A percentile compares a stretch with the other conserved stretches of the same genome.
These are phyloP conservation scores for Adelphocoris suturalis DNA, from an alignment of 2,888 invertebrate genomes.

Conservation along the genomic window DNA sequence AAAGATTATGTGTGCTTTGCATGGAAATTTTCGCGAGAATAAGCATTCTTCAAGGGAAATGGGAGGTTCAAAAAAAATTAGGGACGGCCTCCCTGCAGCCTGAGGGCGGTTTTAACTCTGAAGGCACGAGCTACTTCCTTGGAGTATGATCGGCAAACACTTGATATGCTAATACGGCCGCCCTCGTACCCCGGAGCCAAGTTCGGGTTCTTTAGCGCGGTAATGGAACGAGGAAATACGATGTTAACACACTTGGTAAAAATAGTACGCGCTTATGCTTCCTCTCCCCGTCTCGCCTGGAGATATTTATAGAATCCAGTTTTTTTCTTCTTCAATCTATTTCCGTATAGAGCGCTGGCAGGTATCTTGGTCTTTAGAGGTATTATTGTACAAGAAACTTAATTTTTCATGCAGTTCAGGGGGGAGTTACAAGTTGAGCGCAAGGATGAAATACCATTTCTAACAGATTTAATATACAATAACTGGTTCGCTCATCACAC, in stretches of 20 bases:
- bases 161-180: conserved; percentile 56
- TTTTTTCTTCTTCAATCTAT: neutral
- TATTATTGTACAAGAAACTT: neutral
- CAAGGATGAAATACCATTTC: no score
- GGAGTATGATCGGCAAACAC: conserved; percentile 58
- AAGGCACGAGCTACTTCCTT: conserved; percentile 34
- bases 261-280: conserved; percentile 25
- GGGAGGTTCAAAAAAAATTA: conserved; percentile 46
- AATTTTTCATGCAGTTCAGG: neutral
- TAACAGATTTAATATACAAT: no score
- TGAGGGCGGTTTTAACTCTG: conserved; percentile 45
- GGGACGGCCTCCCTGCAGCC: neutral
- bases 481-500: no score
- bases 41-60: conserved; percentile 49
- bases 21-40: conserved; percentile 50
- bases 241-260: conserved; percentile 34
- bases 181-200: conserved; percentile 33
- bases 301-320: neutral
- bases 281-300: neutral
- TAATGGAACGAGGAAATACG: conserved; percentile 39
- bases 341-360: neutral
- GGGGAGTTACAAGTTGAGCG: no score
- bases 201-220: conserved; percentile 39
- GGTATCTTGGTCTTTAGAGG: neutral
- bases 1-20: conserved; percentile 49